Evolutionary conservation across 53 echinoderm and acorn worm species (phyloP).

Genomic region (Paelopatides confundens): DNA sequence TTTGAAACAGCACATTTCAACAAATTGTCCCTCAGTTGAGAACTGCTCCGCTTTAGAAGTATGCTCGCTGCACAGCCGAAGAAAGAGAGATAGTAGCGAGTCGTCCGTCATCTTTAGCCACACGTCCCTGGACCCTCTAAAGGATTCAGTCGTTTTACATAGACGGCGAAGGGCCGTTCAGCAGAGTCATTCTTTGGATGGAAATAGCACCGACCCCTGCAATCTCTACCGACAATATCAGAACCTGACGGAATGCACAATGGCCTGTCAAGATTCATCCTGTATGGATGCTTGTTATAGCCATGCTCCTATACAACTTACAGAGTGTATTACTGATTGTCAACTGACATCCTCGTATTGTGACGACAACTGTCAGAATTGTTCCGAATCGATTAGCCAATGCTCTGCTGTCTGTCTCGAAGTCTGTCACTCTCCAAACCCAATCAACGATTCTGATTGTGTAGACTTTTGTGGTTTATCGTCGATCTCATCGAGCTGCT

Average conservation of each 20-base stretch:
- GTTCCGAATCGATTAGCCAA: neutral
- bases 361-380: neutral
- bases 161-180: neutral
- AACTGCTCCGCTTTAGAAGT: slow-evolving; percentile 27
- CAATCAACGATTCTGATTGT: slow-evolving; percentile 44
- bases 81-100: neutral
- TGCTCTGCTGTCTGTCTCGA: slow-evolving; percentile 12
- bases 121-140: neutral
- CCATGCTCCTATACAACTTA: neutral
- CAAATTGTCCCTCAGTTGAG: slow-evolving; percentile 6
- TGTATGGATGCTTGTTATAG: neutral
- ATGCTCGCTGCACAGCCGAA: neutral
- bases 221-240: neutral
- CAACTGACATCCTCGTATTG: neutral
- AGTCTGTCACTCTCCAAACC: neutral
- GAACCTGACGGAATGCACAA: neutral
- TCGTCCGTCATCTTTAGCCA: neutral
- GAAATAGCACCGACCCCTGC: neutral
- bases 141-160: neutral
- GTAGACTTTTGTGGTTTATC: slow-evolving; percentile 36
- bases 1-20: slow-evolving; percentile 53
- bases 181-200: neutral
- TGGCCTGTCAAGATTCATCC: neutral
- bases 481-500: slow-evolving; percentile 43
- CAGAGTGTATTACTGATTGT: neutral